These are phyloP conservation scores for Dryadula phaetusa DNA, from an alignment of 2,888 invertebrate species.

Conservation along the genomic window DNA sequence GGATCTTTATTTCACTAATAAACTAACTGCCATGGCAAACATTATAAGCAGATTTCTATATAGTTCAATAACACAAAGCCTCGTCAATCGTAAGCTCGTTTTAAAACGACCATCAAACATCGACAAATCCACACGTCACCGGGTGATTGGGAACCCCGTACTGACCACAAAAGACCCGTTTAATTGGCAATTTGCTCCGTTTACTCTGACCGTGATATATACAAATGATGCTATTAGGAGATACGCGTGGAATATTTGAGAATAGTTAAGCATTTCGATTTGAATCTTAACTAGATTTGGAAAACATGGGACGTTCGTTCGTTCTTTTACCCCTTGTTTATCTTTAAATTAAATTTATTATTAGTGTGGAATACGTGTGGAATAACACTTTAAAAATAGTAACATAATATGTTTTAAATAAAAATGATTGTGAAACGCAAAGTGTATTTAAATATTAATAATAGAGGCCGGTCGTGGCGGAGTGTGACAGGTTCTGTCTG, in stretches of 20 bases:
- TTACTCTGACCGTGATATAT: slow-evolving; percentile 50
- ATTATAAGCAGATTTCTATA: no score
- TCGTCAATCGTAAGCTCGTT: slow-evolving; percentile 3
- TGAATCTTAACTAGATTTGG: slow-evolving; percentile 4
- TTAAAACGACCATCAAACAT: slow-evolving; percentile 19
- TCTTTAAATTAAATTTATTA: neutral
- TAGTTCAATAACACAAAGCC: neutral
- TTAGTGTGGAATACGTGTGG: no score
- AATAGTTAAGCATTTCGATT: neutral
- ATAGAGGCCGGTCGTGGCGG: no score
- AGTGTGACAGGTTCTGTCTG: no score
- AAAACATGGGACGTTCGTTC: neutral
- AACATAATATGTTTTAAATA: no score
- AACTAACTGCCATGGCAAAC: no score
- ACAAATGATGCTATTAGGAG: slow-evolving; percentile 13
- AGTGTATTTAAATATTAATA: no score
- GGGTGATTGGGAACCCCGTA: slow-evolving; percentile 18
- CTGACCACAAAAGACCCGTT: slow-evolving; percentile 49
- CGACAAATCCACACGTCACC: slow-evolving; percentile 27
- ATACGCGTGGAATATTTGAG: slow-evolving; percentile 3
- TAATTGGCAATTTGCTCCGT: slow-evolving; percentile 58
- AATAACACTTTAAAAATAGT: no score
- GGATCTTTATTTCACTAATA: no score
- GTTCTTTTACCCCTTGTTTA: neutral
- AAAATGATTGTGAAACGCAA: no score